These are phyloP conservation scores for Triops cancriformis DNA, from an alignment of 1,140 invertebrate genomes.

Conservation along the genomic window DNA sequence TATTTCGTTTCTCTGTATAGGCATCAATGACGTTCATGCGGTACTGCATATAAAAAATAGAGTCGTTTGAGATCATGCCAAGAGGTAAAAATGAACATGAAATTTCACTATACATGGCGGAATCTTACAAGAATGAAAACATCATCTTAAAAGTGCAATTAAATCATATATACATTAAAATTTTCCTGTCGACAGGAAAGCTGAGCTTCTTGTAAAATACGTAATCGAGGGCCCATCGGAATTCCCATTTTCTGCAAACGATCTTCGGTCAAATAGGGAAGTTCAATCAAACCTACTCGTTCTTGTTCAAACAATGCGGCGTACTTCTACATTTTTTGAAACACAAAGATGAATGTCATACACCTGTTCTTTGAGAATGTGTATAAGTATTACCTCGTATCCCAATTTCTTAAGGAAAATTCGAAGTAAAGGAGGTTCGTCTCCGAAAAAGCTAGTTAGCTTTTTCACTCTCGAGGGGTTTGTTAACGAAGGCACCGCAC, in stretches of 20 bases:
- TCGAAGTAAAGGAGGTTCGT: constrained; percentile 80
- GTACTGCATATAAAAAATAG: background rate
- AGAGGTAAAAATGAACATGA: background rate
- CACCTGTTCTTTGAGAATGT: background rate
- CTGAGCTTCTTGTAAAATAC: constrained; percentile 83
- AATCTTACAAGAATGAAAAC: too few species aligned
- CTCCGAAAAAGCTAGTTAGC: constrained; percentile 84
- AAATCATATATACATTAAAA: constrained; percentile 24
- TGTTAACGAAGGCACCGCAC: constrained; percentile 43
- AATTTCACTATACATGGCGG: too few species aligned
- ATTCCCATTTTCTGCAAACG: constrained; percentile 78
- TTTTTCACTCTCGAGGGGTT: constrained; percentile 76
- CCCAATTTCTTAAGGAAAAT: constrained; percentile 84
- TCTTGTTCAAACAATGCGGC: constrained; percentile 74
- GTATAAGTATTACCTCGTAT: constrained; percentile 71
- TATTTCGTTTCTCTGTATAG: background rate
- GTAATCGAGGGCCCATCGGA: constrained; percentile 73
- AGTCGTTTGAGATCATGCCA: constrained; percentile 4
- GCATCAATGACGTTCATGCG: background rate
- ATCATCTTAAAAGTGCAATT: background rate
- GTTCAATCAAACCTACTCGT: constrained; percentile 80
- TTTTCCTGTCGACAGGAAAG: constrained; percentile 21
- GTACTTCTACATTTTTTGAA: constrained; percentile 67
- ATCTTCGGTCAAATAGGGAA: constrained; percentile 85
- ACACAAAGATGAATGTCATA: constrained; percentile 26